Percentiles rank a stretch among this genome's conserved stretches.
These are phyloP conservation scores for Carpatolechia fugitivella DNA, from an alignment of 2,888 invertebrate species.

Conservation along the genomic window DNA sequence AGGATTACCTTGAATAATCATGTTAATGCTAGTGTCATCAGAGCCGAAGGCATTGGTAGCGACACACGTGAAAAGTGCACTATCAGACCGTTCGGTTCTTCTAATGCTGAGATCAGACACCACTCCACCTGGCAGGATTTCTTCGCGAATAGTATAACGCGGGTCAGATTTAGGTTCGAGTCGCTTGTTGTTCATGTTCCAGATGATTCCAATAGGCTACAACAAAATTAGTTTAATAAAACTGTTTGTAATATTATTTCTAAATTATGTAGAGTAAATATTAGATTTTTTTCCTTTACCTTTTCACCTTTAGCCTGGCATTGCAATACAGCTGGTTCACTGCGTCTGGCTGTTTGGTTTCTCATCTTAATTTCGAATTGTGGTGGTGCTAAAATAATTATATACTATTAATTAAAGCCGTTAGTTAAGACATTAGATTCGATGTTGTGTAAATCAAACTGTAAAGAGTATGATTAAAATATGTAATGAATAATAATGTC, in stretches of 20 bases:
- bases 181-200: slow-evolving; percentile 97
- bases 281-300: slow-evolving; percentile 36
- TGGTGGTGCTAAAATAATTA: slow-evolving; percentile 87
- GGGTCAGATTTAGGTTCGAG: slow-evolving; percentile 94
- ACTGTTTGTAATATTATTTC: background rate
- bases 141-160: slow-evolving; percentile 91
- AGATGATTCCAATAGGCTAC: slow-evolving; percentile 92
- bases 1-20: slow-evolving; percentile 91
- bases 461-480: too few species aligned
- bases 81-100: slow-evolving; percentile 92
- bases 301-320: slow-evolving; percentile 97
- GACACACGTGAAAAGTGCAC: slow-evolving; percentile 93
- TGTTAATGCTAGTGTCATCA: slow-evolving; percentile 96
- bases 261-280: background rate
- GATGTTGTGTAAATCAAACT: too few species aligned
- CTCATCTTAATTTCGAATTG: slow-evolving; percentile 95
- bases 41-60: slow-evolving; percentile 96
- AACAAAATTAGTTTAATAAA: background rate
- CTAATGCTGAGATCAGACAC: slow-evolving; percentile 93
- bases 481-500: too few species aligned
- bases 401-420: too few species aligned
- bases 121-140: slow-evolving; percentile 92
- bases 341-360: slow-evolving; percentile 93
- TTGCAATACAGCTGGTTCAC: slow-evolving; percentile 93
- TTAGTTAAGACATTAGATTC: too few species aligned